phyloP scores from a whole-genome alignment of 2,888 invertebrate genomes.

The Entomobrya proxima region DNA sequence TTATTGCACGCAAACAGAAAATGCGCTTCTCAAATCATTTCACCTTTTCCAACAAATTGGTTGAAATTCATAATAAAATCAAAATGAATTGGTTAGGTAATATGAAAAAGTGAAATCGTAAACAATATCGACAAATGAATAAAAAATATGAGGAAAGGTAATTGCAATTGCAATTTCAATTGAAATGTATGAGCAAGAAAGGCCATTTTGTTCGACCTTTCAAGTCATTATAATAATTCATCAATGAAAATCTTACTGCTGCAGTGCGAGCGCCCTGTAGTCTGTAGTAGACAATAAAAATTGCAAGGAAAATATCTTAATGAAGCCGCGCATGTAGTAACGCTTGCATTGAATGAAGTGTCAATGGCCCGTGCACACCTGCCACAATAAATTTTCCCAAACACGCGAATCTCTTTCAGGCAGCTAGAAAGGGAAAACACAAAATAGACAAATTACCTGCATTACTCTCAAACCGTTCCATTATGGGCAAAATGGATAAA shows the following conservation, averaged over 20 bases:
- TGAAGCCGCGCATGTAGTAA: neutral
- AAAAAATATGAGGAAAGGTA: neutral
- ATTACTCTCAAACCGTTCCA: no score
- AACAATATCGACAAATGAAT: neutral
- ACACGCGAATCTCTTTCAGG: neutral
- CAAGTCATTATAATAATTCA: neutral
- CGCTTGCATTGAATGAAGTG: neutral
- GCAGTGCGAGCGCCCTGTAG: no score
- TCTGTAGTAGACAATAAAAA: neutral
- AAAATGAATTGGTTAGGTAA: neutral
- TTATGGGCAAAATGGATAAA: neutral
- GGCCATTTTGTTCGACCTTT: slow-evolving; percentile 5
- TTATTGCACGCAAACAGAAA: no score
- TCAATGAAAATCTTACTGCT: neutral
- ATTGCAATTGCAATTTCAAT: neutral
- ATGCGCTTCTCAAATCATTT: no score
- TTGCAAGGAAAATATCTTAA: neutral
- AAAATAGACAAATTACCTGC: neutral
- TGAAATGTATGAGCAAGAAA: neutral
- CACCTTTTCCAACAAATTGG: neutral
- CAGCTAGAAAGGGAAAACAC: neutral
- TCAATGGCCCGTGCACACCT: slow-evolving; percentile 19
- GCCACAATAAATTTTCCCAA: neutral
- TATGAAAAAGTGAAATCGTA: neutral
- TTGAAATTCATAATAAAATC: neutral